Evolutionary conservation across 1,140 invertebrate species (phyloP).

Genomic region (Thaumetopoea pityocampa): DNA sequence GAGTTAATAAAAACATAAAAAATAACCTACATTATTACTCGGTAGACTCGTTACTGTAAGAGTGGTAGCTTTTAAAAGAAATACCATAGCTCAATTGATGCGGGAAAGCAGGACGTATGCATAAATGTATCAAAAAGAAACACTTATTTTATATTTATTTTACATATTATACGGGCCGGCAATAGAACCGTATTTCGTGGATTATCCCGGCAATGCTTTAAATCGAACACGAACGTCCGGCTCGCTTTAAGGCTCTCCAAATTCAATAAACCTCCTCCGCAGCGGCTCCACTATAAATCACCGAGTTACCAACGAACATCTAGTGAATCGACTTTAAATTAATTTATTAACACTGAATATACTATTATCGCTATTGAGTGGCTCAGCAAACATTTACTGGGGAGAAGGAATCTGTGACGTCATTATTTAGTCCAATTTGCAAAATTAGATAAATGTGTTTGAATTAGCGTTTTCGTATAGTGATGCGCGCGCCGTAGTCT

Average conservation of each 20-base stretch:
- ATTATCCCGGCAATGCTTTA: no score
- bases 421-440: constrained; percentile 71
- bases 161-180: no score
- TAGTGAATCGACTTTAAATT: constrained; percentile 34
- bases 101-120: no score
- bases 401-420: constrained; percentile 47
- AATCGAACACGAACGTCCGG: no score
- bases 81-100: no score
- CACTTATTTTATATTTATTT: no score
- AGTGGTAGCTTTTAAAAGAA: no score
- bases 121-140: no score
- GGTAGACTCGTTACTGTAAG: no score
- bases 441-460: constrained; percentile 71
- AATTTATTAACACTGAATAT: constrained; percentile 33
- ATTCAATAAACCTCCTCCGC: constrained; percentile 16
- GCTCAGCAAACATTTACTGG: constrained; percentile 30
- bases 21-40: no score
- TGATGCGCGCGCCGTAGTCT: constrained; percentile 59
- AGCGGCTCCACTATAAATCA: constrained; percentile 18
- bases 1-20: no score
- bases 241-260: constrained; percentile 16
- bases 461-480: constrained; percentile 58
- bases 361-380: constrained; percentile 30
- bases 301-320: constrained; percentile 13
- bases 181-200: no score